Base-by-base conservation (phyloP, 2,797 vertebrate species). In the Eospalax fontanierii region DNA sequence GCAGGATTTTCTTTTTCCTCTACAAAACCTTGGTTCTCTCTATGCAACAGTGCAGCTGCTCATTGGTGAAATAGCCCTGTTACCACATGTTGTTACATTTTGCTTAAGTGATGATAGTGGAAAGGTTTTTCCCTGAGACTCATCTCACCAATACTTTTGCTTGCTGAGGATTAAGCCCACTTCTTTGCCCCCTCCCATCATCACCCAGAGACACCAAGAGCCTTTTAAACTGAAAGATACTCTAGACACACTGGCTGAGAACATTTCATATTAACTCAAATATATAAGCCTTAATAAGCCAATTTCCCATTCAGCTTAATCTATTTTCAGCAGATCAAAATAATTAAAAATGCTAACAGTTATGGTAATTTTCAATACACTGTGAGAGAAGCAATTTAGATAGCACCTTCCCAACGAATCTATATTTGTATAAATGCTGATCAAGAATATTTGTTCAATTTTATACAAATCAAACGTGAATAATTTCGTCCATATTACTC, bases 331-430 rank as follows among this genome's bases (percentile, higher is more conserved):
- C 90, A 92, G 93, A 97, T 96, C 85, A 95, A 97, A 97, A 96
- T 95, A 93, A 96, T 97, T 98, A 96, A 97, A 98, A 96, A 98
- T 97, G 71, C 97, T 94, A 98, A 97, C 93, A 96, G 96, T 98
- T 97, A 97, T 97, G 87, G 93, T 97, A 98, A 98, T 96, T 97
- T 91, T 89, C 73, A 96, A 97, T 98, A 97, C 89, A 93, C 90
- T 78, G 93, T 80, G 92, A 96, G 94, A 97, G 96, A 98, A 97
- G 97, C 96, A 97, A 97, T 94, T 95, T 97, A 96, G 97, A 97
- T 97, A 96, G 95, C 89, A 95, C 96, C 83, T 90, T 97, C 95
- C 83, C 61, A 4, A 96, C n/a, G 35, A 86, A 96, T 57, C 63
- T 97, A 24, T 91, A 54, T 96, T 96, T 98, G 97, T 94, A 94